These are phyloP conservation scores for Luffia ferchaultella DNA, from an alignment of 2,888 invertebrate genomes.

Conservation along the genomic window DNA sequence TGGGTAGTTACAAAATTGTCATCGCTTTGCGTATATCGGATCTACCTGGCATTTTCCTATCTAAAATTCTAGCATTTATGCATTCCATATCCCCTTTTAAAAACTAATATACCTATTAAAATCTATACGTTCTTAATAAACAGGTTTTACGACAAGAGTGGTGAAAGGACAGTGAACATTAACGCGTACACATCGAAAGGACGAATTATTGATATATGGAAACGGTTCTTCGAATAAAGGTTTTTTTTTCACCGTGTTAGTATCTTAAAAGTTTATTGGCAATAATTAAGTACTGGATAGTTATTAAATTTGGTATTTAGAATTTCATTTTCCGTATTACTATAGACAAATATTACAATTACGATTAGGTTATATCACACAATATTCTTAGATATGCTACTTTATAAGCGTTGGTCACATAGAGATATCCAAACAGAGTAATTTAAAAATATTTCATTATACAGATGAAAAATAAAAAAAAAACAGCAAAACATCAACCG, in stretches of 20 bases:
- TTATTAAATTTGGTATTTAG: constrained; percentile 20
- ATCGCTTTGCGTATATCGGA: neutral
- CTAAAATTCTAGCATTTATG: neutral
- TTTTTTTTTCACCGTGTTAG: neutral
- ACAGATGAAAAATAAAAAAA: constrained; percentile 3
- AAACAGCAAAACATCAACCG: constrained; percentile 1
- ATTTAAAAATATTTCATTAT: constrained; percentile 17
- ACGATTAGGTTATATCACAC: constrained; percentile 63
- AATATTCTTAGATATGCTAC: constrained; percentile 60
- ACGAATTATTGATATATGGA: constrained; percentile 30
- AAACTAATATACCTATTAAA: neutral
- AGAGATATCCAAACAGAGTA: constrained; percentile 31
- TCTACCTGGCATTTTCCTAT: neutral
- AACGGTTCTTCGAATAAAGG: neutral
- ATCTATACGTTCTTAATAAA: neutral
- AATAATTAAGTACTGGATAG: constrained; percentile 48
- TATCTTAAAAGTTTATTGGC: neutral
- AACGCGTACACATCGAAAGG: constrained; percentile 22
- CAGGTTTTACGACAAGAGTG: neutral
- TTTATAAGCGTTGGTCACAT: constrained; percentile 60
- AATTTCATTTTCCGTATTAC: constrained; percentile 2
- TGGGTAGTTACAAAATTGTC: too few relatives aligned
- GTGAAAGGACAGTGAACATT: neutral
- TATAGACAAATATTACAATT: constrained; percentile 32
- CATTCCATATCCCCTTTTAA: neutral